Base-by-base conservation (phyloP, 2,888 invertebrate genomes). In the Melinopterus prodromus region DNA sequence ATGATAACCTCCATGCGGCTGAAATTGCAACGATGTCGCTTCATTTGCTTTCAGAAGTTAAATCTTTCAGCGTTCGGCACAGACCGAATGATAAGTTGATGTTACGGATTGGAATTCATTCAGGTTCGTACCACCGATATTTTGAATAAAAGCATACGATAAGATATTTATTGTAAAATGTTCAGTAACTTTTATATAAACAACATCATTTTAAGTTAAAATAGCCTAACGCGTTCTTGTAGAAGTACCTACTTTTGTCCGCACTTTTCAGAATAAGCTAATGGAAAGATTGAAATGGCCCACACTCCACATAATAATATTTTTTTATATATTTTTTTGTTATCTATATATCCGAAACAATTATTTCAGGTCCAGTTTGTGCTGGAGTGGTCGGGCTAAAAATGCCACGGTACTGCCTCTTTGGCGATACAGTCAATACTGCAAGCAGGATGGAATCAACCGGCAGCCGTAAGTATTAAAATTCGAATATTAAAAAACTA, bases 21-120 rank as follows among this genome's bases (percentile, higher is more conserved):
- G 98, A 98, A 90, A 96, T 98, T 84, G 97, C 97, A 12, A 94
- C 97, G 9, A 98, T 98, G 97, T 97, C 98, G 0, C 89, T 98
- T 78, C 95, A 96, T 83, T 91, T 99, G 78, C 91, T 98, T 71
- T 93, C 95, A 38, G 95, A 96, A 76, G 95, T 98, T 76, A 92
- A 95, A 84, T 94, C 95, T 85, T 98, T 99, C 90, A 93, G 94
- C 84, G 97, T 99, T 81, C 92, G 97, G 5, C 98, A 98, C 89
- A 92, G 96, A 75, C 97, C 98, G 3, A 91, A 92, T 16, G 96
- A 97, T 84, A 93, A 95, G 83, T 91, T 98, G 16, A 93, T 96
- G 87, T 91, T 98, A 6, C 91, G 98, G 37, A 97, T 98, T 83
- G 98, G 98, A 80, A 93, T 98, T 81, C 98, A 98, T 90, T 96